Evolutionary conservation across 2,888 invertebrate species (phyloP).

Genomic region (Matsumyia berberina): DNA sequence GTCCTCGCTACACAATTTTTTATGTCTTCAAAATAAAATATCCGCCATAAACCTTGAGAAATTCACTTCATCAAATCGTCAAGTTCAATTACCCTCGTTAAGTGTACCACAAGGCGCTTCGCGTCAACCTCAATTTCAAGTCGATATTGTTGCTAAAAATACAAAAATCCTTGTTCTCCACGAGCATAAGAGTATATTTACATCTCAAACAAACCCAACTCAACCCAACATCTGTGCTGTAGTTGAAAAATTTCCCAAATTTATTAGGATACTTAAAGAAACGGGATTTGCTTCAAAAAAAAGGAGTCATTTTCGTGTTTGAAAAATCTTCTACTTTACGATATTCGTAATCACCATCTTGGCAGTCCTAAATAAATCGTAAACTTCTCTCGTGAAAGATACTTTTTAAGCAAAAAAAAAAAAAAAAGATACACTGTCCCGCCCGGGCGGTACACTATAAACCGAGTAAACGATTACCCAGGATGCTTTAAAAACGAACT

Average conservation of each 20-base stretch:
- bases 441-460: slow-evolving; percentile 20
- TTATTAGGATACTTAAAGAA: slow-evolving; percentile 10
- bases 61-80: too few relatives aligned
- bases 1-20: neutral
- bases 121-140: slow-evolving; percentile 4
- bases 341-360: slow-evolving; percentile 15
- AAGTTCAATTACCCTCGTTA: slow-evolving; percentile 3
- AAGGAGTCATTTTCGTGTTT: neutral
- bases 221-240: neutral
- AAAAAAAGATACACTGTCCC: slow-evolving; percentile 18
- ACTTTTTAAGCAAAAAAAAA: neutral
- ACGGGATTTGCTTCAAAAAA: slow-evolving; percentile 1
- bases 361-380: slow-evolving; percentile 19
- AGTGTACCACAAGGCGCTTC: neutral
- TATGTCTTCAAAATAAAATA: neutral
- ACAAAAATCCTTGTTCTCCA: neutral
- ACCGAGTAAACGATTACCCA: slow-evolving; percentile 40
- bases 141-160: neutral
- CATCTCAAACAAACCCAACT: neutral
- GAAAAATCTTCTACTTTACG: slow-evolving; percentile 15
- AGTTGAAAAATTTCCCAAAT: slow-evolving; percentile 13
- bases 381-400: slow-evolving; percentile 19
- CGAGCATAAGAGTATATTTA: neutral
- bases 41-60: slow-evolving; percentile 1
- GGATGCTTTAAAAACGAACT: slow-evolving; percentile 25